Conservation (phyloP, 1,140 invertebrate genomes). For the Aethina tumida region DNA sequence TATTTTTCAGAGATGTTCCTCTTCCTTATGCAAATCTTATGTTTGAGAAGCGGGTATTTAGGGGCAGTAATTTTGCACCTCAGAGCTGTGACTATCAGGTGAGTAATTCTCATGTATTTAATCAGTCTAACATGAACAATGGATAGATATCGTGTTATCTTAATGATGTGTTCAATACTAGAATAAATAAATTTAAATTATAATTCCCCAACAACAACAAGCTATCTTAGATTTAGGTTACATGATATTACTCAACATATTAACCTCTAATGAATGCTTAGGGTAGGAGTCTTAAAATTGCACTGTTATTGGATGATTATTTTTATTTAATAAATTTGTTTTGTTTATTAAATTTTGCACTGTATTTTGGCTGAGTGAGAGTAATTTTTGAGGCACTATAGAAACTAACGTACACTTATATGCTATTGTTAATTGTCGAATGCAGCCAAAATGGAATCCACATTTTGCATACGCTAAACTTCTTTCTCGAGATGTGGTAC, state of each 20-base stretch:
- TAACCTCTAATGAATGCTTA: too few relatives aligned
- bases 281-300: too few relatives aligned
- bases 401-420: too few relatives aligned
- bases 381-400: too few relatives aligned
- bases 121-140: neutral
- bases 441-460: constrained; percentile 41
- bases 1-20: constrained; percentile 18
- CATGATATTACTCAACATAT: too few relatives aligned
- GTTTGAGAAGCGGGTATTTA: constrained; percentile 70
- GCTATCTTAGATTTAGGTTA: neutral
- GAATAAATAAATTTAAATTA: neutral
- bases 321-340: too few relatives aligned
- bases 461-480: constrained; percentile 40
- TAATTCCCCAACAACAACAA: neutral
- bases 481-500: constrained; percentile 34
- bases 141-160: neutral
- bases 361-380: too few relatives aligned
- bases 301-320: too few relatives aligned
- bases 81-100: neutral
- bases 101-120: neutral
- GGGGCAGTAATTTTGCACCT: constrained; percentile 53
- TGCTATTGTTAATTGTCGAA: too few relatives aligned
- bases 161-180: neutral
- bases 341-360: too few relatives aligned
- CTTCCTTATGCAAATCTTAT: constrained; percentile 65